Evolutionary conservation across 2,797 vertebrate species (phyloP), one percentile per base, ranked within the genome.

Genomic region (Triplophysa yarkandensis): DNA sequence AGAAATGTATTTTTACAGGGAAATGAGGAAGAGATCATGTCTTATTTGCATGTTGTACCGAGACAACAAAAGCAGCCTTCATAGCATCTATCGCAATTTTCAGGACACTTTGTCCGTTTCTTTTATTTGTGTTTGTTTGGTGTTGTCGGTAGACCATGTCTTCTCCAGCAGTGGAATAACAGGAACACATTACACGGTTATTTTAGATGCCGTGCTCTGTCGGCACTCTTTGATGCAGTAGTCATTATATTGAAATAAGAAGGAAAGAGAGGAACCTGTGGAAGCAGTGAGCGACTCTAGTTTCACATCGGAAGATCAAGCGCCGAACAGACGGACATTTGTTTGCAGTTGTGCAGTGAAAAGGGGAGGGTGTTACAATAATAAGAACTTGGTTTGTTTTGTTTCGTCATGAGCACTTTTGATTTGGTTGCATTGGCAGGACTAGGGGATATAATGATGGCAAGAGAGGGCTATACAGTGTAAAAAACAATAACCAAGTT

Each of bases 31-130:
- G 72, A 71, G 72, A 71, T 70, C 66, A 48, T 54, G 50, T 70
- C 72, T 67, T 75, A 75, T 79, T 71, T 79, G 62, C 72, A 79
- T 76, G 68, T 34, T 75, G 27, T 39, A 52, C 43, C n/a, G 34
- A 34, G 66, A 75, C 61, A 75, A 79, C 77, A 79, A 79, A 79
- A 71, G 62, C 54, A 13, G 32, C 71, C 16, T 57, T 48, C 21
- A 27, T 19, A 55, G 25, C 16, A n/a, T 32, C 77, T 71, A 61
- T 71, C 36, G 19, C 23, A 39, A 61, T 76, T 72, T 77, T 72
- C 67, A 36, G 41, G 39, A 67, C 25, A 43, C 17, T 8, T 10
- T n/a, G 16, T 54, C 9, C 36, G 3, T 48, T 27, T 39, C 60
- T 62, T 32, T 54, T 2, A 8, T 23, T 39, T 17, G 1, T 16